phyloP scores from a whole-genome alignment of 2,888 invertebrate species.

The Pycnomerus fuliginosus region DNA sequence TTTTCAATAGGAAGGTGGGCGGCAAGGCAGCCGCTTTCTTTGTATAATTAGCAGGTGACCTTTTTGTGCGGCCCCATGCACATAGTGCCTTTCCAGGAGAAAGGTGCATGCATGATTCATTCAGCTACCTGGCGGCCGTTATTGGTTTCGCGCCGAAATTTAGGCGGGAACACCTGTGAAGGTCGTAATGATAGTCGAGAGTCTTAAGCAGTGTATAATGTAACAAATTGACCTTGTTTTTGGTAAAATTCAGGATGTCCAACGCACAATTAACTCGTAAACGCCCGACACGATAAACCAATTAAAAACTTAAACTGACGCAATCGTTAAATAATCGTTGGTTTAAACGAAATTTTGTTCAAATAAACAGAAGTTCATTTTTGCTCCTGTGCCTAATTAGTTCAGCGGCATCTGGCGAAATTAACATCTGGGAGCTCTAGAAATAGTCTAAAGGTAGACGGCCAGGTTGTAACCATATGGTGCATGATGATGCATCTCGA shows the following conservation, averaged over 20 bases:
- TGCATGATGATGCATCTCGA: not conserved
- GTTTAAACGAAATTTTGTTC: too few relatives aligned
- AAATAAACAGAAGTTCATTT: too few relatives aligned
- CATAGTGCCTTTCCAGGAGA: slow-evolving; percentile 2
- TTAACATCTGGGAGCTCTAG: slow-evolving; percentile 15
- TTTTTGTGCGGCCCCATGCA: slow-evolving; percentile 1
- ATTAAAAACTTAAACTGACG: slow-evolving; percentile 1
- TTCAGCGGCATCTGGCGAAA: slow-evolving; percentile 12
- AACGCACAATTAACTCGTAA: slow-evolving; percentile 5
- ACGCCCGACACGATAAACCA: slow-evolving; percentile 3
- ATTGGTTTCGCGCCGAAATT: slow-evolving; percentile 22
- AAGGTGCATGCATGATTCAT: slow-evolving; percentile 11
- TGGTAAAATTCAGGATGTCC: too few relatives aligned
- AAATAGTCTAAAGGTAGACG: slow-evolving; percentile 11
- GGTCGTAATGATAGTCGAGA: not conserved
- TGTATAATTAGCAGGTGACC: slow-evolving; percentile 3
- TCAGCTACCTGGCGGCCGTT: slow-evolving; percentile 11
- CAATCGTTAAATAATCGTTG: too few relatives aligned
- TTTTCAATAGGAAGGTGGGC: too few relatives aligned
- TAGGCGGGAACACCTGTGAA: slow-evolving; percentile 12
- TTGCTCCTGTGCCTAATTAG: too few relatives aligned
- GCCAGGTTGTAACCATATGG: slow-evolving; percentile 13
- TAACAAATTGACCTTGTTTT: too few relatives aligned
- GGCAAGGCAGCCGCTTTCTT: too few relatives aligned
- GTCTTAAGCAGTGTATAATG: not conserved